Conservation (phyloP, 1,140 invertebrate species). For the Ips nitidus region DNA sequence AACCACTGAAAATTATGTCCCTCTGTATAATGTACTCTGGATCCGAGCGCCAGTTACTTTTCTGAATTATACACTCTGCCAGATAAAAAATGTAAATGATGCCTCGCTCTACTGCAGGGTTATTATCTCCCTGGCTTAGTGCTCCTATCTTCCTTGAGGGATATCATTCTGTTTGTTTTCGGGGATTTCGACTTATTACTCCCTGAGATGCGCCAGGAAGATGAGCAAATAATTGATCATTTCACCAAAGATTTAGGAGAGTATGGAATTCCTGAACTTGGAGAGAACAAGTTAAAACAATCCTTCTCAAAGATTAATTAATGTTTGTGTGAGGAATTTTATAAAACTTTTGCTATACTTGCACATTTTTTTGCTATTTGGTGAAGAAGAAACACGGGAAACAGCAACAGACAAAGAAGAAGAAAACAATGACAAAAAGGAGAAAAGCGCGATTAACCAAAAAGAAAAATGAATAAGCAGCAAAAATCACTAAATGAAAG, state of each 20-base stretch:
- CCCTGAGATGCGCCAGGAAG: not conserved
- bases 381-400: too few relatives aligned
- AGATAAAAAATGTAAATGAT: constrained; percentile 49
- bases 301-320: too few relatives aligned
- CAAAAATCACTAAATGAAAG: too few relatives aligned
- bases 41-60: constrained; percentile 39
- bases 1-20: constrained; percentile 52
- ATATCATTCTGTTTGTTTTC: constrained; percentile 31
- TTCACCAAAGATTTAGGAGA: not conserved
- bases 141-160: constrained; percentile 25
- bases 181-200: constrained; percentile 14
- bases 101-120: constrained; percentile 34
- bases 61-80: constrained; percentile 44
- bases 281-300: too few relatives aligned
- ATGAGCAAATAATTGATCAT: constrained; percentile 11
- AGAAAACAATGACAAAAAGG: too few relatives aligned
- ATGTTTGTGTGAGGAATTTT: too few relatives aligned
- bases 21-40: constrained; percentile 46
- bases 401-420: too few relatives aligned
- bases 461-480: too few relatives aligned
- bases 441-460: too few relatives aligned
- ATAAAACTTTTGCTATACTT: too few relatives aligned
- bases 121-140: constrained; percentile 39
- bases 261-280: too few relatives aligned
- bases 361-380: too few relatives aligned